Base-by-base conservation (phyloP, 2,797 vertebrate species). In the Ispidina picta region DNA sequence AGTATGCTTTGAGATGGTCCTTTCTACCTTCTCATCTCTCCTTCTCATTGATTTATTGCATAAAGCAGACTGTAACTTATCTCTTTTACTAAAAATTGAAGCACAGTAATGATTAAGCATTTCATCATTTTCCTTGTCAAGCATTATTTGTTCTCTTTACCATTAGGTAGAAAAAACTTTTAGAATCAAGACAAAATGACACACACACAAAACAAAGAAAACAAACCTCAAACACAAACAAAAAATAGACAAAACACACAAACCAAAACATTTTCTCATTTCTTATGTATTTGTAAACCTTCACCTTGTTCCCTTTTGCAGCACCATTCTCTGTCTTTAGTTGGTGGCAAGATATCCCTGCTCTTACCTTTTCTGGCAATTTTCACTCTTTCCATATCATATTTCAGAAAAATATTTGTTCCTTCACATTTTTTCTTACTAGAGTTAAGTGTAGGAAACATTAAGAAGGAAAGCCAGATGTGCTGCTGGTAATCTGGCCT, bases 131-230 rank as follows among this genome's bases (percentile, higher is more conserved):
- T 65, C 60, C 49, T 79, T 77, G 4, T 78, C 84, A 92, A 92
- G 58, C 72, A 63, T 55, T 89, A 88, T 93, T 95, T 96, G 84
- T 33, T 92, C 79, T 88, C 65, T 73, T 92, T 79, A 62, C 81
- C 71, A 51, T 54, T 91, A 84, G 69, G 31, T 66, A 86, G 44
- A n/a, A 69, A 59, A 69, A 82, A 56, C 59, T 90, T 71, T 52
- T 8, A 52, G 29, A 52, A 52, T 29, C 14, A 49, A 9, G 26
- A 49, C 48, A 49, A 37, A 37, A 37, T 25, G 23, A 26, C 48
- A 49, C 25, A 49, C 48, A 49, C 23, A 52, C 16, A 29, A 18
- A 49, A 25, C 28, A 52, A 52, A 52, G 19, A 22, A 51, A 16
- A 51, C 26, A 28, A 51, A 51, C 26, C 37, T 39, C 25, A 49